phyloP scores from a whole-genome alignment of 1,140 invertebrate genomes.

The Calycopis cecrops region DNA sequence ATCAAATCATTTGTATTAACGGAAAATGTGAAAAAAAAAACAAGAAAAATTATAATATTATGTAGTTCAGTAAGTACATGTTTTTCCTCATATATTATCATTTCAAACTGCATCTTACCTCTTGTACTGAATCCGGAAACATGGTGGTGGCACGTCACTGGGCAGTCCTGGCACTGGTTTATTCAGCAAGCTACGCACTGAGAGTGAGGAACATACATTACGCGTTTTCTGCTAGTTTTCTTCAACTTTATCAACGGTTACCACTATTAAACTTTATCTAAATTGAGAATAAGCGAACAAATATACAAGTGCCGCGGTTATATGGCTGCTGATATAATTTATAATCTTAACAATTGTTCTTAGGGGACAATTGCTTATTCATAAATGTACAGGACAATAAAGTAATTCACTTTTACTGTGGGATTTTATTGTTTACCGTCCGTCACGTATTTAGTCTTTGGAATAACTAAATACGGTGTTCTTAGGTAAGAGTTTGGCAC shows the following conservation, averaged over 20 bases:
- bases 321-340: slow-evolving; percentile 35
- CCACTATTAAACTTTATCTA: slow-evolving; percentile 62
- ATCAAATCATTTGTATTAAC: no score
- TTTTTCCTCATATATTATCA: no score
- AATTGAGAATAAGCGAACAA: slow-evolving; percentile 33
- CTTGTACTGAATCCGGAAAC: no score
- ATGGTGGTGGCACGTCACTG: background rate
- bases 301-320: slow-evolving; percentile 40
- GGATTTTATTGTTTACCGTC: slow-evolving; percentile 29
- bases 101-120: no score
- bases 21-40: no score
- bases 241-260: slow-evolving; percentile 56
- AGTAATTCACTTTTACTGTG: slow-evolving; percentile 48
- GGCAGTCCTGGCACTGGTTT: background rate
- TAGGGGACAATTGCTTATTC: slow-evolving; percentile 24
- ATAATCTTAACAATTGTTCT: slow-evolving; percentile 46
- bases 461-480: background rate
- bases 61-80: no score
- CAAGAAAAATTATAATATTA: no score
- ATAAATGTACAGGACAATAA: slow-evolving; percentile 37
- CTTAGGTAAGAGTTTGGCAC: slow-evolving; percentile 36
- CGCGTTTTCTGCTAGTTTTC: slow-evolving; percentile 46
- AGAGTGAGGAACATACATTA: background rate
- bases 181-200: background rate
- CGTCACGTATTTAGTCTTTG: slow-evolving; percentile 18